Base-by-base conservation (phyloP, 2,113 vertebrate species). In the Panurus biarmicus region DNA sequence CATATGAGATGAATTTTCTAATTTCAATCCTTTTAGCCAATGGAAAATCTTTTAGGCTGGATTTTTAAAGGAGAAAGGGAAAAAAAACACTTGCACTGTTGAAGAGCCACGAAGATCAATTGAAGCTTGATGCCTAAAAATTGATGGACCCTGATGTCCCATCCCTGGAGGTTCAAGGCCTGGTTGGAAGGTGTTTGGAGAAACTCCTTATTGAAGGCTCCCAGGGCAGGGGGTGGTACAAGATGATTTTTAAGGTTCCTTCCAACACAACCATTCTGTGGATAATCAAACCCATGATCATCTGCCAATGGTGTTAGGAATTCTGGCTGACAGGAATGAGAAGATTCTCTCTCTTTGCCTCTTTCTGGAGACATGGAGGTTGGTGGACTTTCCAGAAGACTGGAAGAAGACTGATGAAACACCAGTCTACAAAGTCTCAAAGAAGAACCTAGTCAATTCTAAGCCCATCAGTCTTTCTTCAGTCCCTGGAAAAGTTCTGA, bases 71-170 rank as follows among this genome's bases (percentile, higher is more conserved):
- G 8, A 44, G 12, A 72, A 71, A 64, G 20, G 8, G 31, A 4
- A 36, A n/a, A 89, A 58, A 89, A 58, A 31, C 10, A 28, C 10
- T 12, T 45, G 6, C 14, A 7, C 12, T n/a, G 6, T 6, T 29
- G 20, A 61, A 44, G 0, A 2, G 2, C 11, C 7, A 9, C 10
- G 4, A 2, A 33, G 11, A 9, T 73, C 33, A 73, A 2, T 6
- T 24, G 42, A 29, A 53, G 24, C 40, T 51, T 47, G 38, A 60
- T 1, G 2, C 29, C 28, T 45, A 25, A 81, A 66, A 53, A n/a
- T 7, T 21, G 7, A 31, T 66, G 44, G 51, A 14, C 7, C 3
- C 17, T 10, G 36, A 45, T 26, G 6, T 11, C 8, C 2, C 42
- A 57, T 7, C 6, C n/a, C 28, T 53, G 29, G 13, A 66, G 14